These are phyloP conservation scores for Drosophila silvestris DNA, from an alignment of 2,888 invertebrate genomes.

Conservation along the genomic window DNA sequence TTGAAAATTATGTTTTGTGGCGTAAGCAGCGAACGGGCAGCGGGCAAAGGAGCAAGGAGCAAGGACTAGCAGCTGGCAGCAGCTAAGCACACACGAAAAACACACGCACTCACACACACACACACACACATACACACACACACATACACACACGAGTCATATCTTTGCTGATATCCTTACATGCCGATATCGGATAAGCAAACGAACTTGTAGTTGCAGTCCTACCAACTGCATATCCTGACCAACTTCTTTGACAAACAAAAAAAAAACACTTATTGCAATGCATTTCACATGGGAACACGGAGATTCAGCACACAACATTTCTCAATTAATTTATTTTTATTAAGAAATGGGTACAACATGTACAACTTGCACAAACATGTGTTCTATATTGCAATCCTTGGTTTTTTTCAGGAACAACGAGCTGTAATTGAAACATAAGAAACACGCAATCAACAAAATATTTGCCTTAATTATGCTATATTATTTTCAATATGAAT, in stretches of 20 bases:
- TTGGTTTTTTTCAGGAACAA: neutral
- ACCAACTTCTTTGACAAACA: neutral
- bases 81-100: slow-evolving; percentile 29
- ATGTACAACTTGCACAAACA: neutral
- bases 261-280: neutral
- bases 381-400: neutral
- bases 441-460: neutral
- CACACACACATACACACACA: slow-evolving; percentile 7
- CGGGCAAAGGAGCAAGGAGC: slow-evolving; percentile 44
- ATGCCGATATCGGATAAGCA: neutral
- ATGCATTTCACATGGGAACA: neutral
- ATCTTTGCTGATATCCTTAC: slow-evolving; percentile 6
- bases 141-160: neutral
- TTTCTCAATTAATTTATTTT: neutral
- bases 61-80: slow-evolving; percentile 63
- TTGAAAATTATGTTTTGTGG: slow-evolving; percentile 80
- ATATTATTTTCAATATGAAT: neutral
- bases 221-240: neutral
- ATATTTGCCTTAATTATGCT: neutral
- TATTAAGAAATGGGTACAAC: neutral
- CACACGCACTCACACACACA: slow-evolving; percentile 12
- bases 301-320: neutral
- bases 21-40: slow-evolving; percentile 55
- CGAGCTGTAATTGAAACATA: neutral
- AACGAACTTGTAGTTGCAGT: neutral